These are phyloP conservation scores for Diadegma fenestrale DNA, from an alignment of 2,888 invertebrate genomes.

Conservation along the genomic window DNA sequence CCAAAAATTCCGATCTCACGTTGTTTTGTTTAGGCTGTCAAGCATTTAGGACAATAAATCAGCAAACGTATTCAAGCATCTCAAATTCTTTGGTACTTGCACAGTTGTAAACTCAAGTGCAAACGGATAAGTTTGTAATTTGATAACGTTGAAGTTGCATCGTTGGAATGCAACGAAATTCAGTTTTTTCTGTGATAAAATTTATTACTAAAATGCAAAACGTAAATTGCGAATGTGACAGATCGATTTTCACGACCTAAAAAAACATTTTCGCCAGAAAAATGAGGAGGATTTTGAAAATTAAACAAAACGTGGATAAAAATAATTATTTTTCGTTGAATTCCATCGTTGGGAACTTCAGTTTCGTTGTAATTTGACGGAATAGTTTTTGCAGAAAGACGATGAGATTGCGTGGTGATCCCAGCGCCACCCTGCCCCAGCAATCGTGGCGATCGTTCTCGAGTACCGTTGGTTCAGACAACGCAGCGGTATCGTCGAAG, in stretches of 20 bases:
- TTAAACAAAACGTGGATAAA: no score
- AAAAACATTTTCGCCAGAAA: no score
- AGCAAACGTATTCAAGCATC: neutral
- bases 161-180: no score
- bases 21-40: neutral
- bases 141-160: no score
- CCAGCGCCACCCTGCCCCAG: constrained; percentile 14
- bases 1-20: neutral
- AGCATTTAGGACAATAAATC: neutral
- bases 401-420: neutral
- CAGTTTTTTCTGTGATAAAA: no score
- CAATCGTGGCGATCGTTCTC: constrained; percentile 18
- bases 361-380: no score
- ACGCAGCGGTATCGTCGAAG: neutral
- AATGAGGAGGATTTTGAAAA: no score
- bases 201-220: no score
- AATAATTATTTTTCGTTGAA: no score
- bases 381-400: constrained; percentile 21
- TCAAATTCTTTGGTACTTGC: neutral
- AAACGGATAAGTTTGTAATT: neutral
- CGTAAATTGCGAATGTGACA: no score
- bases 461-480: constrained; percentile 27
- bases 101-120: neutral
- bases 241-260: no score
- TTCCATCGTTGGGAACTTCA: no score